Evolutionary conservation across 2,888 invertebrate genomes (phyloP).

Genomic region (Ophion ellenae): DNA sequence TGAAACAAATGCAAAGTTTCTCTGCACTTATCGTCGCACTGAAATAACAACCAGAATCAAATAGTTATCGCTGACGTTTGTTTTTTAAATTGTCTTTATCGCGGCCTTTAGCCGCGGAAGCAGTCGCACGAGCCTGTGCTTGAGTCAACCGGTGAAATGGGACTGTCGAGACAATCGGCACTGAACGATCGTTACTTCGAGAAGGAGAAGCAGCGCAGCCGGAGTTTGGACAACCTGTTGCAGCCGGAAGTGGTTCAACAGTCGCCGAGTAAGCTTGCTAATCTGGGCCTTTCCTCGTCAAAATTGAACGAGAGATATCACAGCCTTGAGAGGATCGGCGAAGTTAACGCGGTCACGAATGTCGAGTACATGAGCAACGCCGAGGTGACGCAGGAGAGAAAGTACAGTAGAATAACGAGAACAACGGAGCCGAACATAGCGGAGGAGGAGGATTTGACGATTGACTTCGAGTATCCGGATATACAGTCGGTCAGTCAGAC

Average conservation of each 20-base stretch:
- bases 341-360: conserved; percentile 78
- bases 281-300: conserved; percentile 92
- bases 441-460: conserved; percentile 81
- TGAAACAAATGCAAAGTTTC: not conserved
- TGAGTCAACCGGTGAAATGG: conserved; percentile 82
- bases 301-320: conserved; percentile 95
- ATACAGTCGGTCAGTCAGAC: conserved; percentile 84
- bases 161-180: conserved; percentile 91
- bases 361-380: conserved; percentile 83
- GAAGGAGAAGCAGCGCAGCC: conserved; percentile 91
- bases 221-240: conserved; percentile 92
- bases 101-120: conserved; percentile 85
- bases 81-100: conserved; percentile 38
- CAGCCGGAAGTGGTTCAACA: conserved; percentile 86
- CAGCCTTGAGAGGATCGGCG: conserved; percentile 88
- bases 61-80: not conserved
- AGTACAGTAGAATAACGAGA: conserved; percentile 83
- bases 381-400: conserved; percentile 83
- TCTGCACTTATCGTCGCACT: not conserved
- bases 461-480: conserved; percentile 89
- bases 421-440: conserved; percentile 82
- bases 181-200: conserved; percentile 96
- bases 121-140: conserved; percentile 89
- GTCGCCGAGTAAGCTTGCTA: conserved; percentile 86
- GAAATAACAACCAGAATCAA: not conserved